Percentiles rank a stretch among this genome's conserved stretches.
Evolutionary conservation across 1,140 invertebrate genomes (phyloP).

Genomic region (Oncopodura yosiiana): DNA sequence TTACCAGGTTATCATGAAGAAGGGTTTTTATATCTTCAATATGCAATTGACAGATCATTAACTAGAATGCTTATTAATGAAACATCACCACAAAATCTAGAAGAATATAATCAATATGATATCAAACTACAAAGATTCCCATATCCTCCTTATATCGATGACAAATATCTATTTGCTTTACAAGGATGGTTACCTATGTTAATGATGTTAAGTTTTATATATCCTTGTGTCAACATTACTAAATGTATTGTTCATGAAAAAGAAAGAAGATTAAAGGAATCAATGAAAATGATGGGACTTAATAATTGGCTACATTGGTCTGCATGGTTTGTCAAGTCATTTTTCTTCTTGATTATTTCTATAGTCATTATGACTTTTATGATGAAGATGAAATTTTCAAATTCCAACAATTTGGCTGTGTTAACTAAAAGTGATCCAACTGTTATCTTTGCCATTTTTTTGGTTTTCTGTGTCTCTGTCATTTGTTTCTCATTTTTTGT

Average conservation of each 20-base stretch:
- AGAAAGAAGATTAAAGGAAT: constrained; percentile 50
- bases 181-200: constrained; percentile 62
- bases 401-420: constrained; percentile 36
- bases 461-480: constrained; percentile 49
- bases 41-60: constrained; percentile 51
- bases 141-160: constrained; percentile 59
- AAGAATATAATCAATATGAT: constrained; percentile 1
- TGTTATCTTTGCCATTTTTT: constrained; percentile 49
- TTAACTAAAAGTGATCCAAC: constrained; percentile 48
- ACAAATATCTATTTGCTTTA: constrained; percentile 55
- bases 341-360: constrained; percentile 55
- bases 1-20: constrained; percentile 53
- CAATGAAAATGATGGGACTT: constrained; percentile 79
- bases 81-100: neutral
- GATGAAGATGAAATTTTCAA: constrained; percentile 32
- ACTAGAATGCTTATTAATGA: constrained; percentile 39
- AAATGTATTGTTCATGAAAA: constrained; percentile 51
- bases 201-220: constrained; percentile 64
- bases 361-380: constrained; percentile 46
- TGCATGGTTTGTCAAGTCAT: constrained; percentile 69
- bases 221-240: constrained; percentile 66
- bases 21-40: constrained; percentile 59
- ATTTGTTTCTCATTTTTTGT: constrained; percentile 59
- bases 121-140: constrained; percentile 55
- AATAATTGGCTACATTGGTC: constrained; percentile 70